Evolutionary conservation across 2,888 invertebrate species (phyloP).

Genomic region (Zootermopsis nevadensis): DNA sequence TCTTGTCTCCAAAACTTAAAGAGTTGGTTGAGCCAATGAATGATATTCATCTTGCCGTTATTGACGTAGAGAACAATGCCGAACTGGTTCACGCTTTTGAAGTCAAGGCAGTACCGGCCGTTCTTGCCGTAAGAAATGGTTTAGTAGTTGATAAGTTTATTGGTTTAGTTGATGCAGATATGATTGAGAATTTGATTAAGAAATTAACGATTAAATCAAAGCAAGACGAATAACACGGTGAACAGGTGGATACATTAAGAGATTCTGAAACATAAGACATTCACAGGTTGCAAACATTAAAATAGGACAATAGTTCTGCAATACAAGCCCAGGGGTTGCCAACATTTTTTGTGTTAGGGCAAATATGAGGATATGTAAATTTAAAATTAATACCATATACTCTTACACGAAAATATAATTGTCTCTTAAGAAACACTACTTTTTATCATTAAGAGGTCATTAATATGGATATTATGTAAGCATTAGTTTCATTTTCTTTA

Average conservation of each 20-base stretch:
- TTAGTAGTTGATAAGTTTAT: slow-evolving; percentile 89
- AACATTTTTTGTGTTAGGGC: too few relatives aligned
- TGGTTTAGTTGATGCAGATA: slow-evolving; percentile 83
- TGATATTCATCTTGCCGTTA: slow-evolving; percentile 81
- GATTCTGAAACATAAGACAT: too few relatives aligned
- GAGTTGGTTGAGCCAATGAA: slow-evolving; percentile 79
- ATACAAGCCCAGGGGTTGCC: too few relatives aligned
- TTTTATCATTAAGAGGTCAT: too few relatives aligned
- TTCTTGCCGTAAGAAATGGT: slow-evolving; percentile 84
- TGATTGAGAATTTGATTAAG: slow-evolving; percentile 82
- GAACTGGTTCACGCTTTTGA: slow-evolving; percentile 84
- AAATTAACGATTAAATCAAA: slow-evolving; percentile 62
- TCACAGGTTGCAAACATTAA: too few relatives aligned
- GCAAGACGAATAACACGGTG: background rate
- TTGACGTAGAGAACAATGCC: slow-evolving; percentile 85
- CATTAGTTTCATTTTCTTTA: too few relatives aligned
- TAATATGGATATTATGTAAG: too few relatives aligned
- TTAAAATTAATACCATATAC: too few relatives aligned
- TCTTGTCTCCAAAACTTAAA: slow-evolving; percentile 84
- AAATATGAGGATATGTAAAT: too few relatives aligned
- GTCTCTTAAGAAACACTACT: too few relatives aligned
- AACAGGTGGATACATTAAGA: background rate
- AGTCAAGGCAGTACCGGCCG: slow-evolving; percentile 86
- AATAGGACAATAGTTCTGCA: too few relatives aligned
- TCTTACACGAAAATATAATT: too few relatives aligned